Percentiles rank a stretch among this genome's conserved stretches.
phyloP scores from a whole-genome alignment of 2,888 invertebrate species.

The Beris morrisii region DNA sequence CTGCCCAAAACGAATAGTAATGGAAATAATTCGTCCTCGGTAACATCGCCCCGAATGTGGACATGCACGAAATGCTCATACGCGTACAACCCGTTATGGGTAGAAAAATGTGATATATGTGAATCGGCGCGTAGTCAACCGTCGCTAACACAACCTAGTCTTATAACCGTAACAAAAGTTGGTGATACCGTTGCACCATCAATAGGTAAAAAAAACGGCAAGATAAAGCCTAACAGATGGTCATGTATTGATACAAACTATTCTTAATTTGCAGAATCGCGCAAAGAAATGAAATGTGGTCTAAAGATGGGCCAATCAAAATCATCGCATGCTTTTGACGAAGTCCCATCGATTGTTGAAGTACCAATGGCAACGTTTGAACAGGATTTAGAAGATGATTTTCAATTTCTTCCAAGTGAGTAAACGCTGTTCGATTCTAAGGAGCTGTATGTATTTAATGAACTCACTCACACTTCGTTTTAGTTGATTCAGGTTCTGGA shows the following conservation, averaged over 20 bases:
- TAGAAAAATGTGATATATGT: slow-evolving; percentile 80
- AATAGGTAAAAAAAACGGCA: slow-evolving; percentile 42
- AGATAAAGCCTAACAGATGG: neutral
- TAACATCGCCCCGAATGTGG: slow-evolving; percentile 68
- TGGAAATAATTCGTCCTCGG: slow-evolving; percentile 46
- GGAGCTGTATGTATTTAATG: neutral
- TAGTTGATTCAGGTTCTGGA: slow-evolving; percentile 38
- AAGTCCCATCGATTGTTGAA: slow-evolving; percentile 50
- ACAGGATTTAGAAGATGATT: slow-evolving; percentile 71
- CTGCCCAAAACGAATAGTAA: slow-evolving; percentile 43
- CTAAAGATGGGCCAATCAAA: slow-evolving; percentile 44
- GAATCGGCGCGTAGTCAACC: slow-evolving; percentile 66
- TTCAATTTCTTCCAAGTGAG: slow-evolving; percentile 64
- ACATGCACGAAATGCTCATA: slow-evolving; percentile 87
- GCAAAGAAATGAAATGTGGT: slow-evolving; percentile 43
- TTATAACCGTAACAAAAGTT: slow-evolving; percentile 69
- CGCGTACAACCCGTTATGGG: slow-evolving; percentile 82
- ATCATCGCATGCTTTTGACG: slow-evolving; percentile 45
- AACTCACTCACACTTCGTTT: neutral
- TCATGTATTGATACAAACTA: neutral
- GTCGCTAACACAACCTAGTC: slow-evolving; percentile 65
- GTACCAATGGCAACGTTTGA: slow-evolving; percentile 70
- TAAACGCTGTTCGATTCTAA: slow-evolving; percentile 5
- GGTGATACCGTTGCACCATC: slow-evolving; percentile 45
- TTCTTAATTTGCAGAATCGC: slow-evolving; percentile 39